Evolutionary conservation across 1,140 invertebrate species (phyloP), one percentile per base, ranked within the genome.

Genomic region (Bombus affinis): DNA sequence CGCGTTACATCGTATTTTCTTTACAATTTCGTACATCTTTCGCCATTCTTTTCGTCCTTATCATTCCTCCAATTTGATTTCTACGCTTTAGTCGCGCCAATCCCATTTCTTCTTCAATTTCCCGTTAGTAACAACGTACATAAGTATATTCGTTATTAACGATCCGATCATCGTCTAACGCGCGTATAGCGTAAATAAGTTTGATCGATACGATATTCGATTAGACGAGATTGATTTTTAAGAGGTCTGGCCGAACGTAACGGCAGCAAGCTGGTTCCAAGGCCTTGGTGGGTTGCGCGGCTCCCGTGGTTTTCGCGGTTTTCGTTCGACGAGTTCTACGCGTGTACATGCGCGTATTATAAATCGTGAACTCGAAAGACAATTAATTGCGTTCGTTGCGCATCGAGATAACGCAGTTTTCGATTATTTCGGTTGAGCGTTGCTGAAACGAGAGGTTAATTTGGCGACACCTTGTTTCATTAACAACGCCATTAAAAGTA

Each of bases 401-500:
- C n/a, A 3, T 28, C 42, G 25, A 25, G 57, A 13, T 53, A 68
- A 28, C 3, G 22, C 25, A 13, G 68, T 68, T 73, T 90, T 79
- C 72, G 32, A 86, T 53, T 53, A 53, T 90, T 70, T 80, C 68
- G 88, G 94, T 95, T 94, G 94, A 95, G 94, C 92, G 91, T 93
- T 92, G 80, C 92, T 92, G 93, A 90, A 95, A 95, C 92, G 94
- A 92, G 93, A 93, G 92, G 94, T 95, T 95, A 95, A 95, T 95
- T 95, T 94, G 94, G 94, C 93, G 93, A 95, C 94, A 94, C 93
- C 94, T 94, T 94, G 94, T 95, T 95, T 95, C 94, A 95, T 94
- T 95, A 95, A 95, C 94, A 95, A 95, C 93, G 93, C 94, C 93
- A 95, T 95, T 95, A 95, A 95, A 95, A 95, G 94, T 95, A 95